Evolutionary conservation across 2,888 invertebrate genomes (phyloP).

Genomic region (Gnatocerus cornutus): DNA sequence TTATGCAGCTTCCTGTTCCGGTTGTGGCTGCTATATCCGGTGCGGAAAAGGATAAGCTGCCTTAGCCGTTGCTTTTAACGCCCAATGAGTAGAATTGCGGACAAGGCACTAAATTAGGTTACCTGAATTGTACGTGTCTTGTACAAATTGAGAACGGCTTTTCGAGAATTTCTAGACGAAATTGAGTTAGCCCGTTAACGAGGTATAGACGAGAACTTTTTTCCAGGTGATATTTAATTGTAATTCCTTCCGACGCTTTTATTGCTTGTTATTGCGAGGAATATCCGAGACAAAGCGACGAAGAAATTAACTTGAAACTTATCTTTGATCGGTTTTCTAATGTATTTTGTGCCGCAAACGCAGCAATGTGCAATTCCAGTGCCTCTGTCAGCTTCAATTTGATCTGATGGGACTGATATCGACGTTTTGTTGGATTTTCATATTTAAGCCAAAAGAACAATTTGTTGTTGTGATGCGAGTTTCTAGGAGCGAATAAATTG

Average conservation of each 20-base stretch:
- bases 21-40: conserved; percentile 56
- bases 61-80: conserved; percentile 52
- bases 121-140: conserved; percentile 58
- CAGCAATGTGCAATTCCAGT: conserved; percentile 9
- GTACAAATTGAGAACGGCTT: conserved; percentile 51
- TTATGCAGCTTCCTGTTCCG: conserved; percentile 52
- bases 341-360: not conserved
- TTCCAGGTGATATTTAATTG: conserved; percentile 26
- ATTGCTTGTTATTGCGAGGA: not conserved
- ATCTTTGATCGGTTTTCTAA: not conserved
- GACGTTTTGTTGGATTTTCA: conserved; percentile 12
- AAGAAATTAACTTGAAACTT: not conserved
- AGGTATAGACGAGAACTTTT: conserved; percentile 33
- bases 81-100: conserved; percentile 53
- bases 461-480: conserved; percentile 1
- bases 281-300: too few species aligned
- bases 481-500: too few species aligned
- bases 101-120: conserved; percentile 59
- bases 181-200: conserved; percentile 38
- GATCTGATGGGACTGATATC: conserved; percentile 2
- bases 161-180: conserved; percentile 28
- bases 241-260: conserved; percentile 17
- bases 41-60: conserved; percentile 55
- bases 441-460: conserved; percentile 10
- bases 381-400: conserved; percentile 23